These are phyloP conservation scores for Lineus longissimus DNA, from an alignment of 1,140 invertebrate species.

Conservation along the genomic window DNA sequence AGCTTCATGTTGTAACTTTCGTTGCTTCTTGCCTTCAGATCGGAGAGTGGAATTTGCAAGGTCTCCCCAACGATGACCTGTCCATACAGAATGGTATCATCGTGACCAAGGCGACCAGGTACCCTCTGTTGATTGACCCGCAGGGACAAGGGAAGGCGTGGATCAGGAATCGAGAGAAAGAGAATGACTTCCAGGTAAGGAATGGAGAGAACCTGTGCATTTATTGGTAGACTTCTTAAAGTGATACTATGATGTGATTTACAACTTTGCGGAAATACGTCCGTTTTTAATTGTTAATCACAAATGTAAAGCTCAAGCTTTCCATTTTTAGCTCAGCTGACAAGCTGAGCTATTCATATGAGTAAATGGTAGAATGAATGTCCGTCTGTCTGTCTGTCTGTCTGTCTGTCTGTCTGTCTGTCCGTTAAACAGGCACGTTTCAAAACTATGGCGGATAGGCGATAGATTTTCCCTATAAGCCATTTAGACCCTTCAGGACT, in stretches of 20 bases:
- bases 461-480: no score
- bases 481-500: no score
- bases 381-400: no score
- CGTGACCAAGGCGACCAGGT: slow-evolving; percentile 71
- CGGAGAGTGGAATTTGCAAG: slow-evolving; percentile 90
- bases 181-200: slow-evolving; percentile 75
- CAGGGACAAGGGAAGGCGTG: slow-evolving; percentile 68
- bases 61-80: slow-evolving; percentile 75
- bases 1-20: background rate
- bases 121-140: slow-evolving; percentile 82
- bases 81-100: slow-evolving; percentile 83
- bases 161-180: slow-evolving; percentile 73
- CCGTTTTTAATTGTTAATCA: no score
- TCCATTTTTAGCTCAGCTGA: no score
- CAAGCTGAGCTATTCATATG: no score
- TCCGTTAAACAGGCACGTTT: no score
- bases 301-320: no score
- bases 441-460: no score
- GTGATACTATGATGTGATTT: background rate
- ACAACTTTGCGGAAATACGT: no score
- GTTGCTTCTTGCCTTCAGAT: slow-evolving; percentile 57
- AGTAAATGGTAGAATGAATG: no score
- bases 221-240: background rate
- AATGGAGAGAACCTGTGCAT: background rate
- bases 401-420: no score